Evolutionary conservation across 2,888 invertebrate species (phyloP), one percentile per base, ranked within the genome.

Genomic region (Linnaemya tessellans): DNA sequence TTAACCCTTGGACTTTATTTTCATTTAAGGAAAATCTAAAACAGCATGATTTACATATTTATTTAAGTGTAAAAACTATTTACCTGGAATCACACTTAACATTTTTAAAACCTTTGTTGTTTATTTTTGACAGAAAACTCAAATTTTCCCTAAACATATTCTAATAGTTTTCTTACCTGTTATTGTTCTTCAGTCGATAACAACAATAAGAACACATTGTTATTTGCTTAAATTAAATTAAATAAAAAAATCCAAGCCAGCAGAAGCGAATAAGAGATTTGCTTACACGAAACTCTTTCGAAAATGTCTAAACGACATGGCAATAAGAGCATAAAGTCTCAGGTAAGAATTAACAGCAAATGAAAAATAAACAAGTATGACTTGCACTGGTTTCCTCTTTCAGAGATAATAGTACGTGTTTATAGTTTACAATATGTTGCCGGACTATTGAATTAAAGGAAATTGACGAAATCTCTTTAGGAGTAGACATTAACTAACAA

Each of bases 321-420:
- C 18, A 51, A 10, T 46, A 38, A 54, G 46, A 60, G 25, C 35
- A 18, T 54, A 43, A 68, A 38, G 1, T 7, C 43, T 7, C 70
- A 65, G 64, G 64, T 64, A 64, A 64, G 35, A 75, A 64, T 38
- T 64, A 30, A 49, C 49, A 49, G 65, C 38, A 65, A 43, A 54
- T 22, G 49, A 41, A 51, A 62, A 60, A 60, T 78, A 38, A 77
- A 51, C 58, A 71, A 77, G 65, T 75, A 62, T 75, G 75, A 81
- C 70, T 70, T 70, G 81, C 70, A 75, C 68, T 70, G 75, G 54
- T 41, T 62, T 15, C 46, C 51, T 51, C 35, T 64, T n/a, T 18
- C 62, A 64, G 25, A 74, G 51, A 64, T 41, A 7, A 35, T 51
- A 43, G 49, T 58, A 62, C 15, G 22, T 64, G 54, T 74, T 51